Base-by-base conservation (phyloP, 2,888 invertebrate genomes). In the Eustalomyia histrio region DNA sequence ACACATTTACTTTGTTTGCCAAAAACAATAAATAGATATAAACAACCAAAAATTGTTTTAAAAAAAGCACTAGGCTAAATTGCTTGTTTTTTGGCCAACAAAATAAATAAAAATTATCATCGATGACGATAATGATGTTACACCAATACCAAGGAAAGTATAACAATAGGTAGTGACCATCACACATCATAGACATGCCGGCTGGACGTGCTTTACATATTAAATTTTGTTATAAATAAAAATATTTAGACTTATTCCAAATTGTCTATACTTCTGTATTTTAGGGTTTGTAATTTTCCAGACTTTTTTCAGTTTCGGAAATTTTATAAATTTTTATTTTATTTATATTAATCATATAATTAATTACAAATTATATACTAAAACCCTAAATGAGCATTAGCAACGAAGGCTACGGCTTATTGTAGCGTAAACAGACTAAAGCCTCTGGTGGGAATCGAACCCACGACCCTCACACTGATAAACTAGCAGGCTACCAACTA, bases 181-280 rank as follows among this genome's bases (percentile, higher is more conserved):
- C 72, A 57, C 72, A 57, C 63, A 72, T 64, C 72, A 64, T 43
- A 73, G 73, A 29, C 73, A 73, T 33, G 63, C 73, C 73, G 73
- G 63, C 47, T n/a, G n/a, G 57, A 64, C 64, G 73, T 73, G 73
- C 7, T 47, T 29, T 50, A 64, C 73, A 73, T 73, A 17, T n/a
- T 10, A 17, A 29, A 60, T 18, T 47, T 60, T 21, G 1, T 53
- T 53, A 18, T 55, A 55, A 55, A 65, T 57, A 43, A 29, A 24
- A 24, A 24, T 24, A 29, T 29, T 29, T 29, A 29, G 1, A 7
- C 29, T 29, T 55, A 65, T 47, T 55, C 33, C 43, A 39, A 33
- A 75, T 16, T 47, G n/a, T 47, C 14, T 43, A 35, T 10, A 35
- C 35, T 5, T 35, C 14, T 12, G 4, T 39, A 39, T 10, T 39